Evolutionary conservation across 2,797 vertebrate species (phyloP), one percentile per base, ranked within the genome.

Genomic region (Eulemur rubriventer): DNA sequence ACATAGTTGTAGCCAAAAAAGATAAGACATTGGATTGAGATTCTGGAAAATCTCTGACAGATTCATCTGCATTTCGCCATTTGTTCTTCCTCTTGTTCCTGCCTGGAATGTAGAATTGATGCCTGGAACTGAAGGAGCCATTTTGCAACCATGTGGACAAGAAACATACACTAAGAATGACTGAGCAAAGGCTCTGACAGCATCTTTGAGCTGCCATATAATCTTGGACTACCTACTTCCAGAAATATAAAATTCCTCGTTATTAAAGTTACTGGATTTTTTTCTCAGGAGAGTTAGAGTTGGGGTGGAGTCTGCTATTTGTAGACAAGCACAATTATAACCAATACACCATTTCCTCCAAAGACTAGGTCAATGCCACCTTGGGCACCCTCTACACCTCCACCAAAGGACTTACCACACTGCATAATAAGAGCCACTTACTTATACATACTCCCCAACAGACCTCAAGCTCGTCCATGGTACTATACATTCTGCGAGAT

Each of bases 11-110:
- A 70, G n/a, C 26, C 65, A 35, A 55, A 90, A 73, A 52, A 52
- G 28, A 55, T 26, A 72, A 63, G 6, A 20, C 38, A 48, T 46
- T 61, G 26, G 63, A 55, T 20, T 13, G 69, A 87, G 33, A 91
- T 41, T 48, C 86, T 93, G 46, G 65, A 70, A 95, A 96, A 46
- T 24, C 24, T 67, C 78, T 46, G 50, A 30, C n/a, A 87, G 55
- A 38, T 76, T 84, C 38, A 18, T 10, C 38, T 9, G 43, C 8
- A 6, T 72, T 67, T 57, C 67, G 24, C 33, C 46, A 50, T 82
- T 41, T 86, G 16, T 24, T 67, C 93, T 76, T 94, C 46, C 6
- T 75, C 52, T 30, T 89, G 12, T 35, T 63, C 80, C 52, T 88
- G 26, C 43, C 38, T 57, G 4, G 24, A 50, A 87, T 50, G 5